phyloP scores from a whole-genome alignment of 2,113 vertebrate species.

The Menura novaehollandiae region DNA sequence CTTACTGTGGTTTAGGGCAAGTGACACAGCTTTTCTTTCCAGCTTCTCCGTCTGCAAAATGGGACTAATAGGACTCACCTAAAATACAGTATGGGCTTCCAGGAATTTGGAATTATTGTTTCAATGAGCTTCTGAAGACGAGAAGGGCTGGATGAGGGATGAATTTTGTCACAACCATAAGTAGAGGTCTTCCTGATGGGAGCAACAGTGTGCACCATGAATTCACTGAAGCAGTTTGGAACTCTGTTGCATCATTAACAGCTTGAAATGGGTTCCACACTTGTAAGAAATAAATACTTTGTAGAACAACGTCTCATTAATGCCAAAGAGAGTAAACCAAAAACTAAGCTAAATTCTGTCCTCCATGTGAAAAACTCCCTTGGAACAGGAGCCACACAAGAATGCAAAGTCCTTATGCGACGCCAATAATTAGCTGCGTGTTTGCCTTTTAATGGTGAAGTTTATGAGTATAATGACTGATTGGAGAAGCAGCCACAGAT shows the following conservation, averaged over 20 bases:
- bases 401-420: not conserved
- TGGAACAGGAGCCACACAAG: not conserved
- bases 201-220: not conserved
- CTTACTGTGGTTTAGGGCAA: not conserved
- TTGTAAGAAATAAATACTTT: not conserved
- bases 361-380: rapidly evolving
- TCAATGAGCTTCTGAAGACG: not conserved
- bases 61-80: not conserved
- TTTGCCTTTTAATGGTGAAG: not conserved
- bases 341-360: not conserved
- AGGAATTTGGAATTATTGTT: not conserved
- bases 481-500: not conserved
- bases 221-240: not conserved
- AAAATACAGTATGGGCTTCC: not conserved
- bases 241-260: not conserved
- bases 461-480: not conserved
- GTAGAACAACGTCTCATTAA: not conserved
- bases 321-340: not conserved
- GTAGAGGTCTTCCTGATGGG: not conserved
- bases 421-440: not conserved
- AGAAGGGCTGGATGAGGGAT: not conserved
- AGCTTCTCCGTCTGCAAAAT: not conserved
- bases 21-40: not conserved
- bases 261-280: not conserved
- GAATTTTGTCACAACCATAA: not conserved